phyloP scores from a whole-genome alignment of 2,888 invertebrate genomes.

The Spisula solida region DNA sequence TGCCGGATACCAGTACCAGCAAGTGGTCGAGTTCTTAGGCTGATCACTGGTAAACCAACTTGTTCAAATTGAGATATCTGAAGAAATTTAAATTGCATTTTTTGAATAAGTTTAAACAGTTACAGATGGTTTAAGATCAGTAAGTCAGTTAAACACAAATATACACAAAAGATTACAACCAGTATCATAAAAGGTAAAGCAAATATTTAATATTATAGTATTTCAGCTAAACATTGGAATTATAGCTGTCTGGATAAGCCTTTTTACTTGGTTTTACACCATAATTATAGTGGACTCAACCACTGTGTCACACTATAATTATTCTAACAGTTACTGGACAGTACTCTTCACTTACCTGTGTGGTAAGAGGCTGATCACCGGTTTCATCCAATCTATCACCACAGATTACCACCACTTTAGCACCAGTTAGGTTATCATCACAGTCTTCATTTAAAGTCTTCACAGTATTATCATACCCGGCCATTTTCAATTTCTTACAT shows the following conservation, averaged over 20 bases:
- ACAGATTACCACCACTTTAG: slow-evolving; percentile 55
- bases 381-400: slow-evolving; percentile 13
- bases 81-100: neutral
- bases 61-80: neutral
- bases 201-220: no score
- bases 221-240: no score
- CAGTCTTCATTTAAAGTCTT: neutral
- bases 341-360: neutral
- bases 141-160: no score
- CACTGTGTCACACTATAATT: no score
- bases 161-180: no score
- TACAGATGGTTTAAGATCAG: neutral
- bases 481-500: slow-evolving; percentile 37
- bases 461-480: slow-evolving; percentile 50
- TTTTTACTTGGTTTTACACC: no score
- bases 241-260: no score
- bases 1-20: neutral
- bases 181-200: no score
- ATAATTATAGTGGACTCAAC: no score
- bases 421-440: slow-evolving; percentile 29
- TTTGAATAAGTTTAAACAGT: neutral
- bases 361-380: neutral
- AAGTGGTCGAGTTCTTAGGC: neutral
- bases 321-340: neutral
- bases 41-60: neutral